Conservation (phyloP, 1,140 invertebrate genomes). For the Hydropsyche tenuis region DNA sequence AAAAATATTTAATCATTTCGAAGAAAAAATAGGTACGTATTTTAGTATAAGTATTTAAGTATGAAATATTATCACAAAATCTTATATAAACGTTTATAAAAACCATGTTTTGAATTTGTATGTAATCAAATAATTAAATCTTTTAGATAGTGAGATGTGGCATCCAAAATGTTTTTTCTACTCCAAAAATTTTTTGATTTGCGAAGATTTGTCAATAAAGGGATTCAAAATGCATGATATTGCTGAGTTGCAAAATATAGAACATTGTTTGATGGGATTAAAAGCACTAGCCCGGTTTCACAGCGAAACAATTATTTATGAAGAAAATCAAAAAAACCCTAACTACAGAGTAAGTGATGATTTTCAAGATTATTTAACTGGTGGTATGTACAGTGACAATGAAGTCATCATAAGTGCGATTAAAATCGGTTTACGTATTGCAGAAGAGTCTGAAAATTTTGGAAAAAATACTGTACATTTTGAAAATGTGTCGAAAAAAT, state of each 20-base stretch:
- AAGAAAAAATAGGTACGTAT: conserved; percentile 37
- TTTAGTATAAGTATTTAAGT: too few species aligned
- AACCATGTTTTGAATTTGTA: too few species aligned
- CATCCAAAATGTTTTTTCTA: conserved; percentile 35
- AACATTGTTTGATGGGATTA: conserved; percentile 31
- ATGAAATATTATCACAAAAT: too few species aligned
- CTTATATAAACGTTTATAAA: too few species aligned
- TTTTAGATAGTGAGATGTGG: conserved; percentile 41
- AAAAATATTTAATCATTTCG: conserved; percentile 52
- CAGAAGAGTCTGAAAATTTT: conserved; percentile 38
- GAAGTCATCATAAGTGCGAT: conserved; percentile 26
- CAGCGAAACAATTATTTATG: conserved; percentile 31
- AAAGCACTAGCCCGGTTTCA: conserved; percentile 38
- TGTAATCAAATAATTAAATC: conserved; percentile 23
- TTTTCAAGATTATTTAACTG: conserved; percentile 23
- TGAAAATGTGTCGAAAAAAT: conserved; percentile 51
- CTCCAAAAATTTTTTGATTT: conserved; percentile 30
- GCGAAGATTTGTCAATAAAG: conserved; percentile 42
- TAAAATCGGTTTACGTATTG: conserved; percentile 4
- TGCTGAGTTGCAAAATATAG: conserved; percentile 18
- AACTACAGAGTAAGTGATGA: conserved; percentile 25
- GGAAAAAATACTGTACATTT: conserved; percentile 34
- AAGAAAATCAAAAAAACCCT: conserved; percentile 34
- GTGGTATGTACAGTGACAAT: conserved; percentile 26
- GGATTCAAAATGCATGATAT: conserved; percentile 44